phyloP scores from a whole-genome alignment of 2,113 vertebrate genomes.

The Leucopsar rothschildi region DNA sequence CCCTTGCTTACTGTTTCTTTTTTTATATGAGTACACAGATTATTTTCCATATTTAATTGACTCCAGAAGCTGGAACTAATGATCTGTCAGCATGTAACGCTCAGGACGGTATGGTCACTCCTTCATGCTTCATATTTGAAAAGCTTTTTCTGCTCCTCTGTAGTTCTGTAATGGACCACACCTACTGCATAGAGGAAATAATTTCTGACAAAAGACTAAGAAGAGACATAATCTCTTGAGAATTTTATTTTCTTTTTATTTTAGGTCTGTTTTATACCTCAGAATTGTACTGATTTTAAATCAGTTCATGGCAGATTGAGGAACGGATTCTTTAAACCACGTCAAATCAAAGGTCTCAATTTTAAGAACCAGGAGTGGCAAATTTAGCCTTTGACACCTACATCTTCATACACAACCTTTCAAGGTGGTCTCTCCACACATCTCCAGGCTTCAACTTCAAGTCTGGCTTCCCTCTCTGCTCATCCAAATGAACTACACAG shows the following conservation, averaged over 20 bases:
- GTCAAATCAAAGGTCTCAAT: neutral
- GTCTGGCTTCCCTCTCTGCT: neutral
- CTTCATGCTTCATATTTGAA: neutral
- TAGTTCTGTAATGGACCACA: neutral
- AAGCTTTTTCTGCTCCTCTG: neutral
- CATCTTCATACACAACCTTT: neutral
- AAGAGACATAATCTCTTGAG: neutral
- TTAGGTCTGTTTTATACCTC: neutral
- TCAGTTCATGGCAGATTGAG: neutral
- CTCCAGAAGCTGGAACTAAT: constrained; percentile 1
- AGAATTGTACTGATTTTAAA: neutral
- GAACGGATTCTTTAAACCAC: neutral
- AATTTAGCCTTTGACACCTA: neutral
- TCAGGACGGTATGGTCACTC: neutral
- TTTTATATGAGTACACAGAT: neutral
- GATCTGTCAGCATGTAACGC: neutral
- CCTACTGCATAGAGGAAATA: neutral
- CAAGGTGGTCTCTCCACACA: neutral
- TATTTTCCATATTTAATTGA: constrained; percentile 6
- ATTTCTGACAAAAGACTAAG: neutral
- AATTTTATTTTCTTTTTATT: neutral
- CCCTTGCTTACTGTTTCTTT: neutral
- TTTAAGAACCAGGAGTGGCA: neutral
- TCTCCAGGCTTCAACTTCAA: neutral
- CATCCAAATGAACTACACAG: neutral